Conservation (phyloP, 2,888 invertebrate species). For the Synergus gifuensis region DNA sequence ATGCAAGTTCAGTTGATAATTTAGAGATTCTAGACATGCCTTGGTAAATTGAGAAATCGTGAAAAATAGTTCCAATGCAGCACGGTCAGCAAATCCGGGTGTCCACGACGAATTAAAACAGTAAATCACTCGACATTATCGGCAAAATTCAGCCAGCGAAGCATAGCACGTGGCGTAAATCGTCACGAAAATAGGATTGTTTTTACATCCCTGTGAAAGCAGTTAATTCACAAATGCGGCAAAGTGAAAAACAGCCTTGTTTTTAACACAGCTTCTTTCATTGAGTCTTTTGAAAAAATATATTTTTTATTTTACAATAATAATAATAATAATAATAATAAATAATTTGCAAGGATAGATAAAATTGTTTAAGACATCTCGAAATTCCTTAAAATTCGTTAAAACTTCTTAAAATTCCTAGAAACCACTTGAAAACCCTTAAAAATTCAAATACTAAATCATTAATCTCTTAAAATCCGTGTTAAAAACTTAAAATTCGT, state of each 20-base stretch:
- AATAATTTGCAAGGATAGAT: too few species aligned
- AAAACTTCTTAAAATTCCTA: too few species aligned
- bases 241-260: background rate
- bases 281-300: background rate
- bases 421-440: too few species aligned
- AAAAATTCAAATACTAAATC: too few species aligned
- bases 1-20: background rate
- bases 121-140: background rate
- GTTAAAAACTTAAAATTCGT: too few species aligned
- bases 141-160: background rate
- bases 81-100: slow-evolving; percentile 1
- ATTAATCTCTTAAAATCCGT: too few species aligned
- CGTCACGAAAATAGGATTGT: background rate
- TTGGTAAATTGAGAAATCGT: background rate
- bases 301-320: background rate
- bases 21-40: background rate
- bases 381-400: too few species aligned
- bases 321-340: too few species aligned
- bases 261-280: background rate
- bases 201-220: background rate
- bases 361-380: too few species aligned
- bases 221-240: background rate
- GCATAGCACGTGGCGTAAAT: background rate
- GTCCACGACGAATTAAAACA: background rate
- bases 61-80: background rate